phyloP scores from a whole-genome alignment of 2,113 vertebrate species.

The Ptyas mucosa region DNA sequence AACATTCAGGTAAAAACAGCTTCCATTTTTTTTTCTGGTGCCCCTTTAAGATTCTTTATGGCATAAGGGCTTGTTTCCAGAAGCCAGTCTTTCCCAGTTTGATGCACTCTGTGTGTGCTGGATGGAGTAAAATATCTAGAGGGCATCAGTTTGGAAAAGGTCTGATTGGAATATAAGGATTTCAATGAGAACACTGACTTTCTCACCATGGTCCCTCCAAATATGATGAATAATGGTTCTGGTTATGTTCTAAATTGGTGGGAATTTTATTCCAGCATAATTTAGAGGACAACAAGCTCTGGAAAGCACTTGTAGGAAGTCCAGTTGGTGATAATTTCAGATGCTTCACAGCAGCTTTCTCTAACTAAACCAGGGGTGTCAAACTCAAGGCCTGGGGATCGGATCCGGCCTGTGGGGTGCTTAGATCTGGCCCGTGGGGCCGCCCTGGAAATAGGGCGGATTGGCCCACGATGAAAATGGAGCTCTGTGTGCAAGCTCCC shows the following conservation, averaged over 20 bases:
- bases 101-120: not conserved
- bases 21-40: no score
- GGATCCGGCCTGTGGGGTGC: no score
- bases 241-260: not conserved
- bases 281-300: not conserved
- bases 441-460: no score
- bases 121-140: not conserved
- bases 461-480: no score
- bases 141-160: not conserved
- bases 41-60: not conserved
- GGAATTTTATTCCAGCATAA: not conserved
- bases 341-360: not conserved
- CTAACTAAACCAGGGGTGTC: not conserved
- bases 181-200: not conserved
- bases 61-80: not conserved
- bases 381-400: no score
- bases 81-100: not conserved
- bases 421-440: no score
- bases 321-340: not conserved
- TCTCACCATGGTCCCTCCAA: not conserved
- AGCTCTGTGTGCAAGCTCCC: no score
- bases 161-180: not conserved
- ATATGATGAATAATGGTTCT: not conserved
- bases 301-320: not conserved
- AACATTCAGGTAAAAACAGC: constrained; percentile 44